A percentile compares a stretch with the other conserved stretches of the same genome.
These are phyloP conservation scores for Onthophagus sagittarius DNA, from an alignment of 2,888 invertebrate species.

Conservation along the genomic window DNA sequence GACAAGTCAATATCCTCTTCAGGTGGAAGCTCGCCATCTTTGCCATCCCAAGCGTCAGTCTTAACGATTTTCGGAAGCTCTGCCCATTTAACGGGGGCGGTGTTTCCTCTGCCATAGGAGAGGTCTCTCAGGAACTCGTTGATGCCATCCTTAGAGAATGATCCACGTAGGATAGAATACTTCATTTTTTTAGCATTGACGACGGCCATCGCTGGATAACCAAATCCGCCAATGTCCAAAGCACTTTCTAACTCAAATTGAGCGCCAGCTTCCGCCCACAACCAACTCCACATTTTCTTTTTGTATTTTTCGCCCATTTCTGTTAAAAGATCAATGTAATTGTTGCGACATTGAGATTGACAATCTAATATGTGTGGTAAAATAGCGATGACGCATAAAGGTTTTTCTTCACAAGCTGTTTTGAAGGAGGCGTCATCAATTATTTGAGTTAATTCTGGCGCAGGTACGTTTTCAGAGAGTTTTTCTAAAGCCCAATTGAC, in stretches of 20 bases:
- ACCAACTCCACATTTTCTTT: constrained; percentile 93
- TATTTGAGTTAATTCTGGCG: constrained; percentile 81
- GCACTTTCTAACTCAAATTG: constrained; percentile 82
- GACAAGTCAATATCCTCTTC: constrained; percentile 92
- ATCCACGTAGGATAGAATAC: constrained; percentile 86
- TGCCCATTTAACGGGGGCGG: constrained; percentile 81
- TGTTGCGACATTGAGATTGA: constrained; percentile 82
- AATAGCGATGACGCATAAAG: constrained; percentile 85
- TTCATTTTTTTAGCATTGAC: constrained; percentile 96
- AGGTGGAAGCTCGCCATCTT: constrained; percentile 80
- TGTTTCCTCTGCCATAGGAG: constrained; percentile 87
- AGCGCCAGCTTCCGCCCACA: constrained; percentile 90
- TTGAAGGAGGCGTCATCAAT: constrained; percentile 59
- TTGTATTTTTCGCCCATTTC: constrained; percentile 86
- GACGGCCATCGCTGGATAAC: constrained; percentile 97
- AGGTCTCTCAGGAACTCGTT: constrained; percentile 91
- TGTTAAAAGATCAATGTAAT: constrained; percentile 69
- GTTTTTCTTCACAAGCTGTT: constrained; percentile 75
- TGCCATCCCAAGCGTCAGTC: constrained; percentile 87
- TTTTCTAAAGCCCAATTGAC: constrained; percentile 87
- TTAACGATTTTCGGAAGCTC: constrained; percentile 67
- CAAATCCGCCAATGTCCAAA: constrained; percentile 94
- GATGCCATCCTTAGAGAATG: constrained; percentile 93
- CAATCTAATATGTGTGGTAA: constrained; percentile 95
- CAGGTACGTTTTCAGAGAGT: constrained; percentile 77